phyloP scores from a whole-genome alignment of 1,140 invertebrate species.

The Cotesia typhae region DNA sequence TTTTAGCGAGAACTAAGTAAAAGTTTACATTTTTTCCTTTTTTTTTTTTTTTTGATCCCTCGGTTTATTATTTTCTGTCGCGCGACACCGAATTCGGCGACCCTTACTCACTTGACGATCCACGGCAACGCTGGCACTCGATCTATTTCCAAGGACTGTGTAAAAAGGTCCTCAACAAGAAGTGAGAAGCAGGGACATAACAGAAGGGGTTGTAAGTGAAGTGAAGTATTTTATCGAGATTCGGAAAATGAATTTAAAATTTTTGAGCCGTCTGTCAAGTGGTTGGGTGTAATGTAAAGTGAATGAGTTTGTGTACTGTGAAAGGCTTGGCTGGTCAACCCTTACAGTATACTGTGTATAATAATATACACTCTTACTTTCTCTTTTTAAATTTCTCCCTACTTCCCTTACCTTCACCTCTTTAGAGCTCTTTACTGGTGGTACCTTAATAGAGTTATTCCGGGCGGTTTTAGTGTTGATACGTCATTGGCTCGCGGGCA shows the following conservation, averaged over 20 bases:
- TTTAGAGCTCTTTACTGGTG: neutral
- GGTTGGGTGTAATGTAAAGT: too few species aligned
- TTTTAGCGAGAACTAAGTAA: neutral
- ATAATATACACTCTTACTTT: too few species aligned
- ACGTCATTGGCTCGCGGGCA: slow-evolving; percentile 7
- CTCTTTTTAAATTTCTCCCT: too few species aligned
- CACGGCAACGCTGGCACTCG: slow-evolving; percentile 13
- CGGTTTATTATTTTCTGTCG: neutral
- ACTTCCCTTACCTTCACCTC: neutral
- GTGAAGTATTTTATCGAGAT: slow-evolving; percentile 5
- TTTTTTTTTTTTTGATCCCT: neutral
- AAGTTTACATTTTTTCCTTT: neutral
- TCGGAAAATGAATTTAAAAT: slow-evolving; percentile 10
- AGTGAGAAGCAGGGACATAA: neutral
- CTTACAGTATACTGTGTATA: neutral
- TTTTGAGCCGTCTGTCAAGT: slow-evolving; percentile 1
- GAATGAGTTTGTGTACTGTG: too few species aligned
- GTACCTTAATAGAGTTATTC: slow-evolving; percentile 16
- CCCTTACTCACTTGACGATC: slow-evolving; percentile 8
- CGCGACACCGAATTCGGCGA: slow-evolving; percentile 13
- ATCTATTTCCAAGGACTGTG: slow-evolving; percentile 22
- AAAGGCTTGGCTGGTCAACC: slow-evolving; percentile 8
- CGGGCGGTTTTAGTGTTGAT: neutral
- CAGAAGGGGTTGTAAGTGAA: too few species aligned
- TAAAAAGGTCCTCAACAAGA: neutral